Conservation (phyloP, 2,888 invertebrate species). For the Epistrophella euchroma region DNA sequence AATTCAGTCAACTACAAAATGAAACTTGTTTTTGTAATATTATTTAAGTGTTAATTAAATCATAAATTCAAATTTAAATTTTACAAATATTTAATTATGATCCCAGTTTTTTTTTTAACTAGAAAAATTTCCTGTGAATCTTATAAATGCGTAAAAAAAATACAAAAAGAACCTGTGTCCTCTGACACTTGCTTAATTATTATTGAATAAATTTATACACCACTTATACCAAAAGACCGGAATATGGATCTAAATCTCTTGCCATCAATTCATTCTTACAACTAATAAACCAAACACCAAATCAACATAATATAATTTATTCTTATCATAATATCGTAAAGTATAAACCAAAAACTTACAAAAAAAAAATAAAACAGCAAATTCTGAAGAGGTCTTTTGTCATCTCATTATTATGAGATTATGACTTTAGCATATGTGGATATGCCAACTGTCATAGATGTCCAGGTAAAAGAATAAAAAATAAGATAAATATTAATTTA, state of each 20-base stretch:
- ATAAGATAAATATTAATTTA: background rate
- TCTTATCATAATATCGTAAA: slow-evolving; percentile 21
- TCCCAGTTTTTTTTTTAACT: background rate
- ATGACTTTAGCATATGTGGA: slow-evolving; percentile 90
- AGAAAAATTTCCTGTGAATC: slow-evolving; percentile 7
- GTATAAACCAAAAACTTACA: background rate
- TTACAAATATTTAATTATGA: background rate
- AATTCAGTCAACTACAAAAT: background rate
- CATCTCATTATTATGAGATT: slow-evolving; percentile 82
- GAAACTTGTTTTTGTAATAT: background rate
- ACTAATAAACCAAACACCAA: slow-evolving; percentile 33
- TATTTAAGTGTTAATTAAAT: background rate
- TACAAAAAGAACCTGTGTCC: slow-evolving; percentile 32
- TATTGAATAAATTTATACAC: slow-evolving; percentile 55
- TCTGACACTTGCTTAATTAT: slow-evolving; percentile 51
- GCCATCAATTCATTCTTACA: slow-evolving; percentile 16
- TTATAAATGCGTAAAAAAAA: background rate
- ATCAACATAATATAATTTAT: slow-evolving; percentile 26
- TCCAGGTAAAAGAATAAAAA: slow-evolving; percentile 86
- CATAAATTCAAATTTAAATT: slow-evolving; percentile 7
- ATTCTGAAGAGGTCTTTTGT: slow-evolving; percentile 47
- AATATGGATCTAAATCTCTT: slow-evolving; percentile 54
- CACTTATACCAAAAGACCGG: slow-evolving; percentile 19
- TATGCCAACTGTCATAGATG: slow-evolving; percentile 90
- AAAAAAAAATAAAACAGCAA: slow-evolving; percentile 7